phyloP scores from a whole-genome alignment of 2,113 vertebrate species.

The Psophia crepitans region DNA sequence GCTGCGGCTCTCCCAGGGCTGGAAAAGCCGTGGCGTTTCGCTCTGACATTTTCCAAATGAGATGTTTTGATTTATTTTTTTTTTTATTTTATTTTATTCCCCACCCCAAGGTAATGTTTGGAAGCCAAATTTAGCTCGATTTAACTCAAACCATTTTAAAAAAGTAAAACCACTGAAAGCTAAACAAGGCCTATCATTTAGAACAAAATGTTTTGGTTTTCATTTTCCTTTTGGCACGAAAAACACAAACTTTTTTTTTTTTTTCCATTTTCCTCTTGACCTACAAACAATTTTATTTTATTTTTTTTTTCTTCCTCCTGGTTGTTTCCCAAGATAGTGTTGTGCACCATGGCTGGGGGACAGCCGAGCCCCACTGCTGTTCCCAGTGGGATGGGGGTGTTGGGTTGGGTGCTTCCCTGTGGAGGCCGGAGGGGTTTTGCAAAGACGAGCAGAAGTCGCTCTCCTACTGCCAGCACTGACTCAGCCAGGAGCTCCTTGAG shows the following conservation, averaged over 20 bases:
- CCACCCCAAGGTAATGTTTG: slow-evolving; percentile 55
- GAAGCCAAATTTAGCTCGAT: slow-evolving; percentile 49
- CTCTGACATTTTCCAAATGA: slow-evolving; percentile 63
- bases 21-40: slow-evolving; percentile 4
- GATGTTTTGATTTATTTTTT: slow-evolving; percentile 54
- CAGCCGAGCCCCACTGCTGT: not conserved
- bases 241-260: not conserved
- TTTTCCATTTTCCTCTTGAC: slow-evolving; percentile 44
- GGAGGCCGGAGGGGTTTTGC: not conserved
- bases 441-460: not conserved
- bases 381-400: not conserved
- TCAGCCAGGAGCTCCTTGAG: slow-evolving; percentile 24
- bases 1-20: not conserved
- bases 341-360: not conserved
- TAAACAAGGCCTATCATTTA: slow-evolving; percentile 69
- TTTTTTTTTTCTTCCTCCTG: not conserved
- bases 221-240: slow-evolving; percentile 54
- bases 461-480: slow-evolving; percentile 22
- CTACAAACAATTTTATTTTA: slow-evolving; percentile 7
- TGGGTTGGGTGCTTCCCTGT: not conserved
- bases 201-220: slow-evolving; percentile 69
- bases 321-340: not conserved
- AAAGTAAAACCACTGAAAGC: slow-evolving; percentile 67
- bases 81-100: slow-evolving; percentile 34
- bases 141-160: slow-evolving; percentile 53